Conservation (phyloP, 2,888 invertebrate species). For the Iphiclides podalirius region DNA sequence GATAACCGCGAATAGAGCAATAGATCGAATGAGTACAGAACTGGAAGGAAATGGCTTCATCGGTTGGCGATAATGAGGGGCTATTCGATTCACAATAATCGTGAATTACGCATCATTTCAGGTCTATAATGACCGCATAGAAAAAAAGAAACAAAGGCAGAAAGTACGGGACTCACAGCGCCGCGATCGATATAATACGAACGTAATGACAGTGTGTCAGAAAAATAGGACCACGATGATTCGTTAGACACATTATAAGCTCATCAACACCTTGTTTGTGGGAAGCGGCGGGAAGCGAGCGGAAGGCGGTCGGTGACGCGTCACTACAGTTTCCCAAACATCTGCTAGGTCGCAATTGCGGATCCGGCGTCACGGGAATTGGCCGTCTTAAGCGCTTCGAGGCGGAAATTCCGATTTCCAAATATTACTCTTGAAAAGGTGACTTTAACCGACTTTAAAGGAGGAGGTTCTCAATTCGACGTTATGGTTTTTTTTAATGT, state of each 20-base stretch:
- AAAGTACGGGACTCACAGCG: slow-evolving; percentile 30
- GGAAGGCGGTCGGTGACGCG: slow-evolving; percentile 43
- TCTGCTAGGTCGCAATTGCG: slow-evolving; percentile 29
- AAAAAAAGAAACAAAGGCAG: slow-evolving; percentile 16
- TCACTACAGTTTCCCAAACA: slow-evolving; percentile 38
- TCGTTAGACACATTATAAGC: slow-evolving; percentile 39
- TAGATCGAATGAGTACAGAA: not conserved
- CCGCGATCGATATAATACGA: slow-evolving; percentile 35
- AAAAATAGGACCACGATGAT: slow-evolving; percentile 25
- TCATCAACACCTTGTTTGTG: slow-evolving; percentile 40
- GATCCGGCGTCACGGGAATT: slow-evolving; percentile 27
- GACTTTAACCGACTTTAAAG: too few species aligned
- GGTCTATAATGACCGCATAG: slow-evolving; percentile 15
- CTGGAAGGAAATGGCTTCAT: slow-evolving; percentile 19
- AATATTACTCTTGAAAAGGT: not conserved
- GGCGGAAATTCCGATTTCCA: not conserved
- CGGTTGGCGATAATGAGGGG: slow-evolving; percentile 13
- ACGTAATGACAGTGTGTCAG: slow-evolving; percentile 31
- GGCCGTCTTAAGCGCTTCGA: slow-evolving; percentile 8
- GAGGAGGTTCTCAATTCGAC: not conserved
- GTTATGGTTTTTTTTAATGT: not conserved
- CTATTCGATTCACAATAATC: slow-evolving; percentile 14
- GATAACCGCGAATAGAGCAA: slow-evolving; percentile 5
- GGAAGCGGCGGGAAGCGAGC: slow-evolving; percentile 30
- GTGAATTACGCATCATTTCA: slow-evolving; percentile 17